Conservation (phyloP, 2,797 vertebrate species). For the Hippocampus kuda region DNA sequence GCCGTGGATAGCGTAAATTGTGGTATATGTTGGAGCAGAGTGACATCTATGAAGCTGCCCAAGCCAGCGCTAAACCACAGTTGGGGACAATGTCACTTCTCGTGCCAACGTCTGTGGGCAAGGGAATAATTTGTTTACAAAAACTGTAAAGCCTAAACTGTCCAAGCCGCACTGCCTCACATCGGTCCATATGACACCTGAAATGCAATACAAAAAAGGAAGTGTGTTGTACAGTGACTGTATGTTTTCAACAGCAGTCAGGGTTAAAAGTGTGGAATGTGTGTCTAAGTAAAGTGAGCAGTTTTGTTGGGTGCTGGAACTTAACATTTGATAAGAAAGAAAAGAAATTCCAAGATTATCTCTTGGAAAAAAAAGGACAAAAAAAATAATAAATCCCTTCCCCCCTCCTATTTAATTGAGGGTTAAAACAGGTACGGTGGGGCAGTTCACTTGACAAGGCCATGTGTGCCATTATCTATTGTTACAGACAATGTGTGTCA, state of each 20-base stretch:
- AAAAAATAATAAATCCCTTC: not conserved
- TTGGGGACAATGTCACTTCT: no score
- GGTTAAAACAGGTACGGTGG: not conserved
- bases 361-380: not conserved
- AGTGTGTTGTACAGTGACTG: no score
- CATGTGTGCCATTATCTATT: not conserved
- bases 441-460: not conserved
- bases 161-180: no score
- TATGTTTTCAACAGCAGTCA: not conserved
- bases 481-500: not conserved
- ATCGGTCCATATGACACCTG: no score
- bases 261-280: conserved; percentile 2
- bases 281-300: not conserved
- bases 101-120: no score
- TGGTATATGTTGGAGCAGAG: not conserved
- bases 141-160: no score
- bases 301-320: not conserved
- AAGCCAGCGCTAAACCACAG: no score
- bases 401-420: not conserved
- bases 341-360: conserved; percentile 6
- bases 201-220: no score
- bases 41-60: no score
- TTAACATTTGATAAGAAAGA: conserved; percentile 6
- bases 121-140: no score
- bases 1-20: not conserved